Evolutionary conservation across 35 echinoderm and acorn worm genomes (phyloP), one percentile per base, ranked within the genome.

Genomic region (Acanthaster planci): DNA sequence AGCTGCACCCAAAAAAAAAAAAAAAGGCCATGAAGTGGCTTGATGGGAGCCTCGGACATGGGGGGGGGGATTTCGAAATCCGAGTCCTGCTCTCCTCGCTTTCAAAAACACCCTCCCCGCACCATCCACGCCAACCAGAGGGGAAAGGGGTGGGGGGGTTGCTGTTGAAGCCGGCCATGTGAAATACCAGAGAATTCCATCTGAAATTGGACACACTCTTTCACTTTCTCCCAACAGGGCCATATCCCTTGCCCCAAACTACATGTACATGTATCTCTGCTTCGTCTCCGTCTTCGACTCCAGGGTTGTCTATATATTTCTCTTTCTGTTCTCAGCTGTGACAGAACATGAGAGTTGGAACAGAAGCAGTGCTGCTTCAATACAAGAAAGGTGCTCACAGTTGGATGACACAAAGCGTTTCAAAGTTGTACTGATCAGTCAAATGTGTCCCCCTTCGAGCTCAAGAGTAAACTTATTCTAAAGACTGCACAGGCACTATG

Each of bases 201-300:
- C 23, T 72, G 64, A 31, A 72, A 72, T 72, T 30, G 64, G 64
- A 72, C 64, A 72, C 64, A 72, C 64, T 72, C 64, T 72, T 72
- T 72, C 64, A 72, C 64, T 72, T 72, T 72, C 64, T 72, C 30
- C 64, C 34, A 21, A 72, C 64, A 72, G 26, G 10, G 64, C 14
- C 21, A 26, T 72, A 27, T 72, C 64, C 64, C 64, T 26, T 72
- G 64, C 64, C 64, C 64, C 64, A 31, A 72, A 72, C 64, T 72
- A n/a, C n/a, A n/a, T n/a, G n/a, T n/a, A n/a, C n/a, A n/a, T n/a
- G n/a, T n/a, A 72, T 72, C 30, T 72, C 64, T 72, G 64, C 34
- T 72, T 29, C 30, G 26, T 72, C 23, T 72, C 64, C 64, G 64
- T 26, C 23, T 72, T 60, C 14, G 1, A 9, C 14, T 30, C 64